A percentile compares a stretch with the other conserved stretches of the same genome.
Evolutionary conservation across 2,797 vertebrate genomes (phyloP).

Genomic region (Erithacus rubecula): DNA sequence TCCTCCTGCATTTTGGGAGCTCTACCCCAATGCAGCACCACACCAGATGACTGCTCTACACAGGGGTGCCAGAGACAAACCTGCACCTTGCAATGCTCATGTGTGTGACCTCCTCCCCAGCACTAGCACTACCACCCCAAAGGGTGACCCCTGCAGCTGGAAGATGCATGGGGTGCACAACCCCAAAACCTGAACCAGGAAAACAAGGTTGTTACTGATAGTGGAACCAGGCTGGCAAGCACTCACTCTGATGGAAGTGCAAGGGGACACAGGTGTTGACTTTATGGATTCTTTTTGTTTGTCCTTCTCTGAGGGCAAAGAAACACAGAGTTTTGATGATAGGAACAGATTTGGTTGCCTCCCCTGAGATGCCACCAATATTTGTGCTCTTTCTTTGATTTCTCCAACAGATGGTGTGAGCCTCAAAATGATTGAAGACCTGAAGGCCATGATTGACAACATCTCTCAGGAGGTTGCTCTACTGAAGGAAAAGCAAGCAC

Average conservation of each 20-base stretch:
- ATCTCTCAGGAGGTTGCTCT: conserved; percentile 86
- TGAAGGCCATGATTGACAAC: conserved; percentile 84
- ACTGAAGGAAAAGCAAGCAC: conserved; percentile 90
- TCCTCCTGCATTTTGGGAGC: neutral
- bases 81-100: neutral
- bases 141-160: rapidly evolving
- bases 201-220: neutral
- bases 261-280: no score
- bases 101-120: neutral
- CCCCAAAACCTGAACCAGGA: neutral
- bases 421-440: conserved; percentile 78
- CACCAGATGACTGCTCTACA: neutral
- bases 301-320: neutral
- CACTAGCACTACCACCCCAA: neutral
- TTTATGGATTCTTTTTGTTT: neutral
- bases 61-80: neutral
- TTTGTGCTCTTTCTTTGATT: neutral
- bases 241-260: neutral
- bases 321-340: neutral
- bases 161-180: neutral
- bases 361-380: neutral
- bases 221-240: neutral
- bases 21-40: neutral
- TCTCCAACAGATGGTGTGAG: conserved; percentile 70
- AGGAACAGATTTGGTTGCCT: neutral